A percentile compares a stretch with the other conserved stretches of the same genome.
phyloP scores from a whole-genome alignment of 2,888 invertebrate genomes.

The Melinaea menophilus region DNA sequence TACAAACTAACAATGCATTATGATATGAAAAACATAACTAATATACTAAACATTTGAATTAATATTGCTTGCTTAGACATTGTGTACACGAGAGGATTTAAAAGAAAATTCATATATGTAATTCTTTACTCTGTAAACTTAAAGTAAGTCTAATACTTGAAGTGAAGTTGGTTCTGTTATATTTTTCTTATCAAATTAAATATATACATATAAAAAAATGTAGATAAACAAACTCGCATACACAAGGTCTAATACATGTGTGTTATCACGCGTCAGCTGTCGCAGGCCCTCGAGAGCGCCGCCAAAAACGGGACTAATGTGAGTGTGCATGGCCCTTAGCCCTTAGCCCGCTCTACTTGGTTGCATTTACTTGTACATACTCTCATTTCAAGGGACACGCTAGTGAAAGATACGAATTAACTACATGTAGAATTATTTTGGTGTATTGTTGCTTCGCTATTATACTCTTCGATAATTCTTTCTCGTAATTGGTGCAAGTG shows the following conservation, averaged over 20 bases:
- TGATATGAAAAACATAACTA: neutral
- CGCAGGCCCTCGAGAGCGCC: conserved; percentile 84
- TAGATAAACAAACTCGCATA: conserved; percentile 53
- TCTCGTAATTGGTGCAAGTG: too few relatives aligned
- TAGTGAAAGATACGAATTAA: neutral
- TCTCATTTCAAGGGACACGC: neutral
- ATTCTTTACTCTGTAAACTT: neutral
- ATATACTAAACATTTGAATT: conserved; percentile 18
- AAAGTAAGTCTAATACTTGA: neutral
- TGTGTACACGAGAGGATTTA: neutral
- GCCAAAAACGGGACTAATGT: conserved; percentile 82
- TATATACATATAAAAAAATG: neutral
- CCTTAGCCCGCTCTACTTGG: conserved; percentile 35
- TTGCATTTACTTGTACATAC: conserved; percentile 32
- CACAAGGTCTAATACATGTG: conserved; percentile 59
- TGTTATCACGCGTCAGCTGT: conserved; percentile 69
- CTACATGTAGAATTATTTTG: neutral
- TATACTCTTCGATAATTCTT: too few relatives aligned
- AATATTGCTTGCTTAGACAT: conserved; percentile 4
- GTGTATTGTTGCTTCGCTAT: conserved; percentile 5
- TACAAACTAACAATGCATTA: conserved; percentile 2
- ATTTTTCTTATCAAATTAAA: too few relatives aligned
- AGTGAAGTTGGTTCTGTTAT: too few relatives aligned
- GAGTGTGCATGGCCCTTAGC: conserved; percentile 66
- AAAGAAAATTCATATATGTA: neutral